Conservation (phyloP, 2,113 vertebrate genomes). For the Calidris pugnax region DNA sequence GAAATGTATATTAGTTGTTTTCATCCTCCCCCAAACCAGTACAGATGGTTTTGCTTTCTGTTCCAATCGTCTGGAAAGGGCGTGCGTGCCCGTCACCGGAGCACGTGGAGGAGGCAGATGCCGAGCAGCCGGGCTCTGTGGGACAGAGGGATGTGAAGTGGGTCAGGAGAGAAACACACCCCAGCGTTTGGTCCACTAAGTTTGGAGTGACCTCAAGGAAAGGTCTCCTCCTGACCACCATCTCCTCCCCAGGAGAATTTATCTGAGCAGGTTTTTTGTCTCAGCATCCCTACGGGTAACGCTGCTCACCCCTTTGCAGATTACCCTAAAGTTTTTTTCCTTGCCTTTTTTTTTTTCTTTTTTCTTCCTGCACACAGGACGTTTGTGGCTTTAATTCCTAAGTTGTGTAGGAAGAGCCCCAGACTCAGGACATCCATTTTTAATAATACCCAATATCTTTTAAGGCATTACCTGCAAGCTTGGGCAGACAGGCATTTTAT, state of each 20-base stretch:
- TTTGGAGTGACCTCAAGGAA: not conserved
- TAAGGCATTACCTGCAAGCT: not conserved
- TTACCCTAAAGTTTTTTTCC: too few relatives aligned
- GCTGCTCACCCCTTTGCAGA: rapidly evolving
- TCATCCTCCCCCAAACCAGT: not conserved
- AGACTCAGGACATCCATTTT: not conserved
- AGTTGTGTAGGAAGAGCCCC: not conserved
- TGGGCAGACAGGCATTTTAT: not conserved
- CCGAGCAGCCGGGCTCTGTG: not conserved
- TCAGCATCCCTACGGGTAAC: not conserved
- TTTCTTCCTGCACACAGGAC: not conserved
- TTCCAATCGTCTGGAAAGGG: not conserved
- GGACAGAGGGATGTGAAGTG: not conserved
- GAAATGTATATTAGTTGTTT: not conserved
- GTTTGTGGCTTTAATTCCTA: not conserved
- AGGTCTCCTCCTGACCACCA: not conserved
- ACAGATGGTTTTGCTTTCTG: not conserved
- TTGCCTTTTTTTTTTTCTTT: too few relatives aligned
- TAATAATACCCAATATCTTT: not conserved
- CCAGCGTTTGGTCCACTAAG: rapidly evolving
- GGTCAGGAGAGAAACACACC: not conserved
- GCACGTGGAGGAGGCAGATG: not conserved
- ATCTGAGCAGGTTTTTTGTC: not conserved
- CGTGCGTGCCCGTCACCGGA: not conserved
- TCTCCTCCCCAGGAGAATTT: not conserved